Evolutionary conservation across 1,140 invertebrate genomes (phyloP), one percentile per base, ranked within the genome.

Genomic region (Drosophila kepulauana): DNA sequence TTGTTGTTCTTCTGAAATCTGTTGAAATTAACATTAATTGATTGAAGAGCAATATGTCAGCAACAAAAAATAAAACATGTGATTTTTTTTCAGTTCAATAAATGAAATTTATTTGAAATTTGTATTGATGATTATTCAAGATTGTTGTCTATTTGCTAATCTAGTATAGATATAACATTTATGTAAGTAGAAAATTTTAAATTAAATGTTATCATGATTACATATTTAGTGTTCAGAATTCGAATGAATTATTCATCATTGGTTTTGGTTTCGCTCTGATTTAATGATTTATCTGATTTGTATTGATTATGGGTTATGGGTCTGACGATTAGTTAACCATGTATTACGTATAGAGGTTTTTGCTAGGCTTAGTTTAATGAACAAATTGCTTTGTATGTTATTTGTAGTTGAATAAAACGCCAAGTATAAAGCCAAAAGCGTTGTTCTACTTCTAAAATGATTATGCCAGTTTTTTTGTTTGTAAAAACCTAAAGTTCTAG

Each of bases 351-450:
- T 81, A 49, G 49, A 52, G 45, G 74, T 46, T 57, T 25, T 35
- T 15, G 15, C 51, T 70, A 35, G 8, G 28, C 52, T 78, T 70
- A 52, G 33, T 56, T 71, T 48, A 63, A 59, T 64, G 46, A 82
- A 76, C 65, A 67, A 82, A 87, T 87, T 87, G 82, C 82, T 86
- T 79, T 65, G 71, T 38, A 25, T 25, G 20, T 25, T 25, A 38
- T 38, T 38, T 38, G 35, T 67, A 79, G 62, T 69, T 79, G 20
- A 70, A 82, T 25, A 72, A 13, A 67, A 65, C 41, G 15, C 49
- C 59, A 28, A 54, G 59, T 77, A 63, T 59, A 79, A 74, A 82
- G 84, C 79, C 66, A 63, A 84, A 88, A 88, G 84, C 84, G 72
- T 77, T 46, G 25, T 66, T 74, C 33, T 63, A 54, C 64, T 61